Evolutionary conservation across 1,140 invertebrate genomes (phyloP).

Genomic region (Pinna nobilis): DNA sequence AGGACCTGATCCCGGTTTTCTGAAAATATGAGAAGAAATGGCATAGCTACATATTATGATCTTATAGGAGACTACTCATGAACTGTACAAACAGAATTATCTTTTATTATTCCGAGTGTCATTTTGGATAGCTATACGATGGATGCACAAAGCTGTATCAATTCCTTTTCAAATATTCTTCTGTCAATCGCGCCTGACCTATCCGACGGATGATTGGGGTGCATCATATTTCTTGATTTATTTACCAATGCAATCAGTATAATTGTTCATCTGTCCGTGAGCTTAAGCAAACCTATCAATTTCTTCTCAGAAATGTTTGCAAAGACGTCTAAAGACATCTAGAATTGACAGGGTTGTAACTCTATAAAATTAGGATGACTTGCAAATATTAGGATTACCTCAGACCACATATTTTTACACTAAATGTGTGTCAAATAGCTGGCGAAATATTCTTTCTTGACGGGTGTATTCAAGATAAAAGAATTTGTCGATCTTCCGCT

Average conservation of each 20-base stretch:
- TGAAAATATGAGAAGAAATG: background rate
- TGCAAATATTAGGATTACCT: too few relatives aligned
- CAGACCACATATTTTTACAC: too few relatives aligned
- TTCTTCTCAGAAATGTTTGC: background rate
- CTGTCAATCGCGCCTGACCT: slow-evolving; percentile 22
- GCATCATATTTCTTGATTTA: slow-evolving; percentile 24
- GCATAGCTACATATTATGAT: background rate
- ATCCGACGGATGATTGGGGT: slow-evolving; percentile 3
- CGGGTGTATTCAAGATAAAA: too few relatives aligned
- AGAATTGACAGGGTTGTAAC: background rate
- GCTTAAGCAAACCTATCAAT: background rate
- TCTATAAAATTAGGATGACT: background rate
- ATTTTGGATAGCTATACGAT: slow-evolving; percentile 23
- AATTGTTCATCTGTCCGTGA: slow-evolving; percentile 18
- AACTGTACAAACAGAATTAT: slow-evolving; percentile 15
- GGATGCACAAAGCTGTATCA: slow-evolving; percentile 22
- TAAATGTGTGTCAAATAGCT: too few relatives aligned
- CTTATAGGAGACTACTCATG: background rate
- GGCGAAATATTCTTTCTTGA: too few relatives aligned
- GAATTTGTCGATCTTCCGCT: too few relatives aligned
- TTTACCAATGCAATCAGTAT: slow-evolving; percentile 19
- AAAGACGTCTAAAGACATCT: background rate
- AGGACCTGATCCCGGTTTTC: background rate
- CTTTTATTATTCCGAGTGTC: slow-evolving; percentile 17
- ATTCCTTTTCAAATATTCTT: slow-evolving; percentile 16